These are phyloP conservation scores for Folsomia manolachei DNA, from an alignment of 2,888 invertebrate species.

Conservation along the genomic window DNA sequence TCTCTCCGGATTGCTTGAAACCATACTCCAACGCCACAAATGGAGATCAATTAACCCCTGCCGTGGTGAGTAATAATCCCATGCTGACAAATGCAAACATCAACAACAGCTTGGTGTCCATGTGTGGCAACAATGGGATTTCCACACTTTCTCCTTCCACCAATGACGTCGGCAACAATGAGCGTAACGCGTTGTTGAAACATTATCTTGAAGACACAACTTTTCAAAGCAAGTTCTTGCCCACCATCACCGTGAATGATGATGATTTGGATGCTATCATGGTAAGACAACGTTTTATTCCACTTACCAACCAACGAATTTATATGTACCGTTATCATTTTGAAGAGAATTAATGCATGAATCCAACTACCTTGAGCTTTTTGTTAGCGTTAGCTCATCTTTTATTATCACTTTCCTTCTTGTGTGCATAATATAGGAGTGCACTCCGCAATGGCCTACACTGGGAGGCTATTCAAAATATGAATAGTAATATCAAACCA, in stretches of 20 bases:
- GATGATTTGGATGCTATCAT: conserved; percentile 27
- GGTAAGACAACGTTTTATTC: conserved; percentile 28
- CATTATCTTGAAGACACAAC: conserved; percentile 80
- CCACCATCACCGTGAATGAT: conserved; percentile 35
- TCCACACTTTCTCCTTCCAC: conserved; percentile 26
- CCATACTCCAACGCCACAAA: conserved; percentile 18
- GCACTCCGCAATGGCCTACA: neutral
- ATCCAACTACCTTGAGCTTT: too few relatives aligned
- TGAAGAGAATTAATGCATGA: too few relatives aligned
- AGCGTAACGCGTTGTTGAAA: conserved; percentile 62
- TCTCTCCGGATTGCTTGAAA: conserved; percentile 41
- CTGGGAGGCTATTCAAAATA: too few relatives aligned
- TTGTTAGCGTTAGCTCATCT: neutral
- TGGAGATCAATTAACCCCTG: conserved; percentile 14
- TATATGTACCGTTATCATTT: neutral
- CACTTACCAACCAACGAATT: neutral
- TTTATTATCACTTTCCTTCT: neutral
- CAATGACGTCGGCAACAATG: conserved; percentile 6
- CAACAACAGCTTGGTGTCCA: conserved; percentile 1
- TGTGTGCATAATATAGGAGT: neutral
- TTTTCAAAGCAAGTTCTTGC: conserved; percentile 73
- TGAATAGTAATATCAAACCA: neutral
- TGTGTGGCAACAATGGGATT: conserved; percentile 11
- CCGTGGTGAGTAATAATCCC: conserved; percentile 16
- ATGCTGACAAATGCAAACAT: neutral